These are phyloP conservation scores for Ictidomys tridecemlineatus DNA, from an alignment of 2,113 vertebrate species.

Conservation along the genomic window DNA sequence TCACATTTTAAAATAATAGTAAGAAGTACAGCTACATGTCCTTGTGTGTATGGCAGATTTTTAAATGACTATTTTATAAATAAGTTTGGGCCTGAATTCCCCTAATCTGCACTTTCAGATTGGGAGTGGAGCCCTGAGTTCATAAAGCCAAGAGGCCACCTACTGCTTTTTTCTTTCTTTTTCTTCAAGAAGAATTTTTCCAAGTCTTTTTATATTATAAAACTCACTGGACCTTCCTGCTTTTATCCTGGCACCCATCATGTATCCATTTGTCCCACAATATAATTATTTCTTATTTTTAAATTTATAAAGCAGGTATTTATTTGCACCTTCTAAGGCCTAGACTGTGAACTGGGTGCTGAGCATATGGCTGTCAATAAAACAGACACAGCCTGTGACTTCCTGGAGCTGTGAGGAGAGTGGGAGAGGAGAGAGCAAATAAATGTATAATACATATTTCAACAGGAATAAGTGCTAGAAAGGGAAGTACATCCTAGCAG, in stretches of 20 bases:
- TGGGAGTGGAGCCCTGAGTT: not conserved
- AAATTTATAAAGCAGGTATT: not conserved
- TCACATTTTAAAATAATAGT: not conserved
- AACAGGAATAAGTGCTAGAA: not conserved
- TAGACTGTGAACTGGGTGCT: not conserved
- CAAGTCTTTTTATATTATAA: not conserved
- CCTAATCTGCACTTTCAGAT: not conserved
- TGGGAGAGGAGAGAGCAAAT: not conserved
- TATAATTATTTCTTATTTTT: not conserved
- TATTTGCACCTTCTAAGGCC: not conserved
- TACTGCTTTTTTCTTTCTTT: not conserved
- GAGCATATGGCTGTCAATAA: not conserved
- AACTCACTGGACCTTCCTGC: not conserved
- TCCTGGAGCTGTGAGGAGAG: not conserved
- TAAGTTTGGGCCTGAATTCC: not conserved
- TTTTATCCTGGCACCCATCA: not conserved
- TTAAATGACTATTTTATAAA: slow-evolving; percentile 5
- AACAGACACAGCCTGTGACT: not conserved
- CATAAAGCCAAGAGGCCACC: not conserved
- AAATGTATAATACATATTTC: not conserved
- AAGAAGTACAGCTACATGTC: not conserved
- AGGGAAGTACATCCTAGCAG: not conserved
- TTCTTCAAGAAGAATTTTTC: not conserved
- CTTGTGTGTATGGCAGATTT: not conserved
- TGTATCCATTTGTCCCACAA: not conserved